Base-by-base conservation (phyloP, 2,888 invertebrate species). In the Melanostoma mellinum region DNA sequence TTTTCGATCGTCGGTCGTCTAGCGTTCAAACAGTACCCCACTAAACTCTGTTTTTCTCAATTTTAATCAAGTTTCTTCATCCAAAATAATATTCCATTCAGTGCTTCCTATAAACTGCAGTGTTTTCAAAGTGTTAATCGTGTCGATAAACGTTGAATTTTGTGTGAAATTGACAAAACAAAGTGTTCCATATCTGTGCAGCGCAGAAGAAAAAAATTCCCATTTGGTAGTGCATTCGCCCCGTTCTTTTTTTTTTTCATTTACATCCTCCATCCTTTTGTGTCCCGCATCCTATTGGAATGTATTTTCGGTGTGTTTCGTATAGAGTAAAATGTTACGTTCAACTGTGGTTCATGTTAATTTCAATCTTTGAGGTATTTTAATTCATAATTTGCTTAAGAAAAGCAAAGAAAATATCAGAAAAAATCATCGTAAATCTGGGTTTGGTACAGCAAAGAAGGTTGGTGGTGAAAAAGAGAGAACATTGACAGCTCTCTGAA, bases 181-280 rank as follows among this genome's bases (percentile, higher is more conserved):
- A 68, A 72, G 72, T 82, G 58, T 60, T 77, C 50, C 44, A 77
- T 50, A 20, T 55, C 38, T 30, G 76, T 81, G 73, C 56, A 69
- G 44, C 48, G 77, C 68, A 81, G 52, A 79, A 32, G 65, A 69
- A 79, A 79, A 79, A 84, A 79, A 79, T 60, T 84, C 65, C 72
- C 84, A 79, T 79, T 78, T 71, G 84, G 84, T 84, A 84, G 71
- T 79, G 84, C 84, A 79, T 79, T 79, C 79, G 84, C 79, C 79
- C 71, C 71, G 61, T 69, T 63, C 50, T 55, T 71, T 8, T 38
- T 65, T 81, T 63, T 67, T 33, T 35, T 72, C 60, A 46, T 74
- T 60, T 72, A 61, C 77, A 40, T 74, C 53, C 46, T 72, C 60
- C 10, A 42, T 74, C 74, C 79, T 79, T 84, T 84, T 84, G 79